phyloP scores from a whole-genome alignment of 2,888 invertebrate genomes.

The Tineola bisselliella region DNA sequence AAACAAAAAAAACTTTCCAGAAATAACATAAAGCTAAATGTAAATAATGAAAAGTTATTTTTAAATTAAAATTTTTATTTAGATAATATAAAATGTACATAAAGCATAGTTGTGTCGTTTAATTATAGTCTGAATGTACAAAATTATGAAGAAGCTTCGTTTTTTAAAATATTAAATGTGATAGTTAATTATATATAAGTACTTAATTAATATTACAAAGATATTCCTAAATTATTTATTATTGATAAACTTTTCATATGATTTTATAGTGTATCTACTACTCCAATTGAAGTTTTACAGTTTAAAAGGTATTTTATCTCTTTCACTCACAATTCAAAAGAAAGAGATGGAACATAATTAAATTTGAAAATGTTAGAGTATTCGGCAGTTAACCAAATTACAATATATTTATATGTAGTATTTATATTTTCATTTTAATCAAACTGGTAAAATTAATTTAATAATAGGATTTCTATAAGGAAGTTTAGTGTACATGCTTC shows the following conservation, averaged over 20 bases:
- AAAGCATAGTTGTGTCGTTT: neutral
- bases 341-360: too few species aligned
- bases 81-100: neutral
- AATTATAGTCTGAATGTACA: conserved; percentile 33
- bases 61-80: neutral
- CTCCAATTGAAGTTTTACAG: too few species aligned
- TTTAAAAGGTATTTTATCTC: too few species aligned
- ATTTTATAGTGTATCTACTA: neutral
- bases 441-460: too few species aligned
- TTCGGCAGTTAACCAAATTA: too few species aligned
- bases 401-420: too few species aligned
- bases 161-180: conserved; percentile 56
- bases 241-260: conserved; percentile 17
- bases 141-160: conserved; percentile 54
- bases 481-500: too few species aligned
- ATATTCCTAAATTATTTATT: conserved; percentile 65
- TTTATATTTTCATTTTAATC: too few species aligned
- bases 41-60: neutral
- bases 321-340: too few species aligned
- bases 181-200: conserved; percentile 65
- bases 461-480: too few species aligned
- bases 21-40: neutral
- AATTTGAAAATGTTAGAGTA: too few species aligned
- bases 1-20: too few species aligned
- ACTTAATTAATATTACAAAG: conserved; percentile 57